Conservation (phyloP, 2,113 vertebrate species). For the Trochalopteron elliotii region DNA sequence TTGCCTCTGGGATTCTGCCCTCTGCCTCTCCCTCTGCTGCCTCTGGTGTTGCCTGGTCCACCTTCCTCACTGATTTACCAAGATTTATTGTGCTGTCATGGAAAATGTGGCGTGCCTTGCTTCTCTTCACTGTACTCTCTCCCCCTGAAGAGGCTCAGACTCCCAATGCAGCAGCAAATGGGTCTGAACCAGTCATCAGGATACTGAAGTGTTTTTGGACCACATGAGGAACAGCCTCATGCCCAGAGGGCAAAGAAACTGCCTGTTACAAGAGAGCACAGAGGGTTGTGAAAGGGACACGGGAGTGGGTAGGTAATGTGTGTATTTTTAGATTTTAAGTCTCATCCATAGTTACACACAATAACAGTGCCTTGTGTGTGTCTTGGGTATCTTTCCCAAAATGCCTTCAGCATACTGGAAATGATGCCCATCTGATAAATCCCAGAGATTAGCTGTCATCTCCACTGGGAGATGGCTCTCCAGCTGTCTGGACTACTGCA, state of each 20-base stretch:
- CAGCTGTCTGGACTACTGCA: background rate
- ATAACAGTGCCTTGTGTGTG: background rate
- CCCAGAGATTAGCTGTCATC: background rate
- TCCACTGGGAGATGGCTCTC: background rate
- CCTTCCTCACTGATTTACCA: background rate
- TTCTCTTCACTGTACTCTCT: background rate
- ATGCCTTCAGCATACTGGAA: background rate
- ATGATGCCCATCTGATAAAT: background rate
- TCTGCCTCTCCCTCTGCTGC: background rate
- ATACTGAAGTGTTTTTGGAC: background rate
- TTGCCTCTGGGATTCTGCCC: background rate
- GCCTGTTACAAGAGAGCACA: background rate
- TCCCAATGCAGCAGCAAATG: background rate
- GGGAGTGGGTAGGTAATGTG: background rate
- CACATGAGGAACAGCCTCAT: background rate
- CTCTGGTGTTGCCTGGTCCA: background rate
- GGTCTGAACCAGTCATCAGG: background rate
- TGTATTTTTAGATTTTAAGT: background rate
- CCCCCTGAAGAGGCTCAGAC: background rate
- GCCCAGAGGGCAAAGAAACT: background rate
- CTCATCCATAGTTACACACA: background rate
- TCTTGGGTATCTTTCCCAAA: background rate
- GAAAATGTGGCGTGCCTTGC: accelerated
- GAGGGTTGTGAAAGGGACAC: background rate
- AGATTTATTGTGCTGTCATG: background rate